Conservation (phyloP, 2,797 vertebrate genomes). For the Hydrocynus forskahlii region DNA sequence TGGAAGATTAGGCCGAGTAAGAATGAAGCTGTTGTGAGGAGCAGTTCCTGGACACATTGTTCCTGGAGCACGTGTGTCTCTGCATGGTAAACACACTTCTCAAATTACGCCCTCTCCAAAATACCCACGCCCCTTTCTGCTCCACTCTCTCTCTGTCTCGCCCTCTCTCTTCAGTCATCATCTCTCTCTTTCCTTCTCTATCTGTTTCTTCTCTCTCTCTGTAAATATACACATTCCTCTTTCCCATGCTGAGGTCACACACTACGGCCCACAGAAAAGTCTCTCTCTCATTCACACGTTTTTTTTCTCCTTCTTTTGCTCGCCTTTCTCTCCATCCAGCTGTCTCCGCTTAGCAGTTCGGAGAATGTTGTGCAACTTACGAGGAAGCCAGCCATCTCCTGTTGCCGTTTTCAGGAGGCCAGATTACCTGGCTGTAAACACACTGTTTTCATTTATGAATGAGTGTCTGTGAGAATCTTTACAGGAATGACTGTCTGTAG, state of each 20-base stretch:
- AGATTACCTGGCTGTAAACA: neutral
- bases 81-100: slow-evolving; percentile 61
- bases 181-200: neutral
- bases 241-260: slow-evolving; percentile 27
- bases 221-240: slow-evolving; percentile 62
- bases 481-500: neutral
- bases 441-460: neutral
- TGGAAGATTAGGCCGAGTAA: neutral
- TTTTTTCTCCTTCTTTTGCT: neutral
- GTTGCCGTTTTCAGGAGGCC: slow-evolving; percentile 43
- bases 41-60: slow-evolving; percentile 54
- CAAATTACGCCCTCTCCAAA: slow-evolving; percentile 57
- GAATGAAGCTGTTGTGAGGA: slow-evolving; percentile 11
- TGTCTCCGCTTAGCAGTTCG: slow-evolving; percentile 27
- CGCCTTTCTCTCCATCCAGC: slow-evolving; percentile 27
- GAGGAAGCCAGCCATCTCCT: slow-evolving; percentile 36
- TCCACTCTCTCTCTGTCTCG: slow-evolving; percentile 5
- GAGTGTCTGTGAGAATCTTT: neutral
- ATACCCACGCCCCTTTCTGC: slow-evolving; percentile 14
- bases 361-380: slow-evolving; percentile 35
- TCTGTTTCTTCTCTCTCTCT: slow-evolving; percentile 18
- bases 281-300: neutral
- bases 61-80: slow-evolving; percentile 44
- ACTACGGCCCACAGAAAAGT: slow-evolving; percentile 5
- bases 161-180: neutral